A percentile compares a stretch with the other conserved stretches of the same genome.
These are phyloP conservation scores for Tricholauxania praeusta DNA, from an alignment of 2,888 invertebrate species.

Conservation along the genomic window DNA sequence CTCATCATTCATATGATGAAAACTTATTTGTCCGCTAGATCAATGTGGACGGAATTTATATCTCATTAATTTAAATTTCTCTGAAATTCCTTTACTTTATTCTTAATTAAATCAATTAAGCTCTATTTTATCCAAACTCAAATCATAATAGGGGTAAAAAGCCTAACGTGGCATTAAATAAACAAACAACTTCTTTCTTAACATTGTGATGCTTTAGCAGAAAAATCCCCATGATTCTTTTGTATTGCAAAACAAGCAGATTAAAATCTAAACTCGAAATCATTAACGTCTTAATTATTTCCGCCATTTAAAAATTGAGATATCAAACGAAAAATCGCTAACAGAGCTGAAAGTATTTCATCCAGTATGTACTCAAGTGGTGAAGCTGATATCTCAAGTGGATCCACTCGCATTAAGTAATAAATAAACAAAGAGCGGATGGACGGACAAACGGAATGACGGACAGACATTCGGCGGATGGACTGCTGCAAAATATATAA, in stretches of 20 bases:
- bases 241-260: constrained; percentile 4
- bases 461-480: constrained; percentile 4
- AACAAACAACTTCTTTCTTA: too few relatives aligned
- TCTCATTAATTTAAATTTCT: too few relatives aligned
- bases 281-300: constrained; percentile 38
- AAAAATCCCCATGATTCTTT: not conserved
- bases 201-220: too few relatives aligned
- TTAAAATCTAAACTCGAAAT: constrained; percentile 29
- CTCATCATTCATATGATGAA: too few relatives aligned
- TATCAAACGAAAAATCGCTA: constrained; percentile 28
- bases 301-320: constrained; percentile 31
- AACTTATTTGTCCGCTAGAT: too few relatives aligned
- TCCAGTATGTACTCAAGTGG: constrained; percentile 16
- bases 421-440: not conserved
- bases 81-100: too few relatives aligned
- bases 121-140: too few relatives aligned
- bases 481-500: constrained; percentile 1
- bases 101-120: too few relatives aligned
- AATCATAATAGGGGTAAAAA: too few relatives aligned
- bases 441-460: not conserved
- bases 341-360: constrained; percentile 22
- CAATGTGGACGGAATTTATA: too few relatives aligned
- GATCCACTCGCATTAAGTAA: constrained; percentile 19
- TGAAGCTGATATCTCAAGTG: constrained; percentile 26
- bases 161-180: too few relatives aligned